Evolutionary conservation across 2,888 invertebrate species (phyloP).

Genomic region (Axea sp.): DNA sequence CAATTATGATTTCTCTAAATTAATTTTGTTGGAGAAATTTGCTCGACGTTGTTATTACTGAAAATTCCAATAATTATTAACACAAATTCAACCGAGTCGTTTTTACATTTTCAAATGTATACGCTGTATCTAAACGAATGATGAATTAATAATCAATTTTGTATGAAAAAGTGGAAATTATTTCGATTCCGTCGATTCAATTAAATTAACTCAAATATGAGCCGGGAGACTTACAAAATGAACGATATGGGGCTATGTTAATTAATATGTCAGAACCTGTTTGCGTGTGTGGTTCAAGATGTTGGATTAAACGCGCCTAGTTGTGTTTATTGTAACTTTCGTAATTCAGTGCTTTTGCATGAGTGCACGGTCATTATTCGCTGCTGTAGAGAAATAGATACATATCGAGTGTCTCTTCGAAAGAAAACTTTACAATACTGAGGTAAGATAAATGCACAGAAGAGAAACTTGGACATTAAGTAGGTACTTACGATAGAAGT

Average conservation of each 20-base stretch:
- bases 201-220: background rate
- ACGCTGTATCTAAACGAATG: too few species aligned
- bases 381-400: slow-evolving; percentile 41
- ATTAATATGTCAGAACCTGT: slow-evolving; percentile 24
- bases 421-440: slow-evolving; percentile 41
- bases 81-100: too few species aligned
- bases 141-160: too few species aligned
- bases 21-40: slow-evolving; percentile 12
- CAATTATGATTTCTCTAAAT: slow-evolving; percentile 35
- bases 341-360: slow-evolving; percentile 42
- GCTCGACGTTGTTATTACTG: background rate
- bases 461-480: slow-evolving; percentile 52
- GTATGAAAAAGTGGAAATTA: too few species aligned
- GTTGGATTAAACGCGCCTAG: slow-evolving; percentile 6
- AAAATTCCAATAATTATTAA: slow-evolving; percentile 2
- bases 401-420: slow-evolving; percentile 41
- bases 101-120: too few species aligned
- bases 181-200: background rate
- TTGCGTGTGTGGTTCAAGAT: background rate
- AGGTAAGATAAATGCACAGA: slow-evolving; percentile 48
- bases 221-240: background rate
- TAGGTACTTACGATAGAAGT: slow-evolving; percentile 48
- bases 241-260: background rate
- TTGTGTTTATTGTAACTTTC: slow-evolving; percentile 30
- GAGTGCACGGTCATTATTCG: slow-evolving; percentile 42